Percentiles rank a stretch among this genome's conserved stretches.
These are phyloP conservation scores for Xenops minutus DNA, from an alignment of 2,797 vertebrate species.

Conservation along the genomic window DNA sequence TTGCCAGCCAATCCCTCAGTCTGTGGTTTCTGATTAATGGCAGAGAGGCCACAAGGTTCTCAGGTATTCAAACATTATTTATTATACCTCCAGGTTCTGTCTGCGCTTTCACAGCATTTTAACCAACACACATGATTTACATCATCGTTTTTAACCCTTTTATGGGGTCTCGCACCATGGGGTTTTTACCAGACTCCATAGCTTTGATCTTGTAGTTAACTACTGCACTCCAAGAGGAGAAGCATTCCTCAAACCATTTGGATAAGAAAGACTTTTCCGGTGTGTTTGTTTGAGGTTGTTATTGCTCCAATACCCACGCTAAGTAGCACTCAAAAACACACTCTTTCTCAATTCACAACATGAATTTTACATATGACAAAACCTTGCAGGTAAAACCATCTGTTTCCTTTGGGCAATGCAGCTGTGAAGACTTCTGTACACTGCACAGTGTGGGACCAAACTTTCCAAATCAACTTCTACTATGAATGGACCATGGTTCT, in stretches of 20 bases:
- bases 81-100: constrained; percentile 49
- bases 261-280: not conserved
- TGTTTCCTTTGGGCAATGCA: constrained; percentile 5
- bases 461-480: not conserved
- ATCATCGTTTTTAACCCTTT: constrained; percentile 14
- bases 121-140: constrained; percentile 23
- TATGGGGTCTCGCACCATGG: not conserved
- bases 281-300: constrained; percentile 1
- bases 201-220: constrained; percentile 40
- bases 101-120: constrained; percentile 27
- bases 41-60: constrained; percentile 41
- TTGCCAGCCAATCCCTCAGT: constrained; percentile 41
- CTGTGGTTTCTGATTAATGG: constrained; percentile 66
- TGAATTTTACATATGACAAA: constrained; percentile 21
- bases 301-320: not conserved
- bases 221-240: not conserved
- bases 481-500: not conserved
- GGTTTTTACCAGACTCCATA: not conserved
- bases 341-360: not conserved
- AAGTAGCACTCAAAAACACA: not conserved
- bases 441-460: not conserved
- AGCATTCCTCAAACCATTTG: not conserved
- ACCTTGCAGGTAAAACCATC: not conserved
- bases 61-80: constrained; percentile 51
- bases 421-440: not conserved